phyloP scores from a whole-genome alignment of 2,797 vertebrate genomes.

The Neopelma chrysocephalum region DNA sequence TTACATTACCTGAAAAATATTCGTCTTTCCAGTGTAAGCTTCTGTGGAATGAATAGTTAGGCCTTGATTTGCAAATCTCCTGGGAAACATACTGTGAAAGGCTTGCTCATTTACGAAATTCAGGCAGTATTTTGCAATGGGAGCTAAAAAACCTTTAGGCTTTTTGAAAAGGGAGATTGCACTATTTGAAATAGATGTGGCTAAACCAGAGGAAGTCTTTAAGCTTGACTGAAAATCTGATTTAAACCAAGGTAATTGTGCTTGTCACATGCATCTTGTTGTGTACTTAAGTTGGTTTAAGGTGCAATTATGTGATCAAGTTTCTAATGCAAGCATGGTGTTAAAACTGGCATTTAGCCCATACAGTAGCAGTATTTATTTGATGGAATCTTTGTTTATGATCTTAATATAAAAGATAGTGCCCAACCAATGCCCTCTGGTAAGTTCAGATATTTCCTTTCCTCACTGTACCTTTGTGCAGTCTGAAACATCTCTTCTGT shows the following conservation, averaged over 20 bases:
- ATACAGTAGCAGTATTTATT: background rate
- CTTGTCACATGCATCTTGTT: background rate
- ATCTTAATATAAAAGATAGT: background rate
- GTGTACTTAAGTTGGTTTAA: background rate
- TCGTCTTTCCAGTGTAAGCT: constrained; percentile 35
- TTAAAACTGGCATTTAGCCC: background rate
- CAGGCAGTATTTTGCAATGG: constrained; percentile 34
- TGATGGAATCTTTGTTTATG: background rate
- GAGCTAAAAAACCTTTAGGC: background rate
- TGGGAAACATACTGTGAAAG: constrained; percentile 41
- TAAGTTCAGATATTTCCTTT: background rate
- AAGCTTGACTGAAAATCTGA: constrained; percentile 12
- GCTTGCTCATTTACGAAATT: constrained; percentile 46
- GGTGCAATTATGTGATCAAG: background rate
- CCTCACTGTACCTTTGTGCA: background rate
- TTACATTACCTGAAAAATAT: constrained; percentile 55
- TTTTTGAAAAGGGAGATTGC: constrained; percentile 2
- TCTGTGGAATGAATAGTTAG: constrained; percentile 31
- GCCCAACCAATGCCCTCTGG: background rate
- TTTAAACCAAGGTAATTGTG: background rate
- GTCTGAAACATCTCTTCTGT: background rate
- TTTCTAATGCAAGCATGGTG: background rate
- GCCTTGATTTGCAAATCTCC: constrained; percentile 54
- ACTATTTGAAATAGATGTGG: background rate
- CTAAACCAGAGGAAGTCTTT: background rate